These are phyloP conservation scores for Grapholita molesta DNA, from an alignment of 1,140 invertebrate species.

Conservation along the genomic window DNA sequence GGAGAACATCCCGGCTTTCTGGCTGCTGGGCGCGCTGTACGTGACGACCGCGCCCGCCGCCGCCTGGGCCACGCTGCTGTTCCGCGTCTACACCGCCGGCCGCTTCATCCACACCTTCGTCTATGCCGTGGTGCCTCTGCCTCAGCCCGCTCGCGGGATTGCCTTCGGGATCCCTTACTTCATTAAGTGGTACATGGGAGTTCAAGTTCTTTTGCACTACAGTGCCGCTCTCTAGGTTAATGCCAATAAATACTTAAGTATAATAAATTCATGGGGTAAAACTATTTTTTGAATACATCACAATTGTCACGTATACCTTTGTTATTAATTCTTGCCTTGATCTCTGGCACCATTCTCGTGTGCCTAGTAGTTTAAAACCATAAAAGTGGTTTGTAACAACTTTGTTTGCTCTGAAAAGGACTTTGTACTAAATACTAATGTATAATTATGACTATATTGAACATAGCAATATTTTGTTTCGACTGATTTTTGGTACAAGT, in stretches of 20 bases:
- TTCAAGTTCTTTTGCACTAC: slow-evolving; percentile 49
- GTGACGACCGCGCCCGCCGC: slow-evolving; percentile 79
- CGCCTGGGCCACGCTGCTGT: slow-evolving; percentile 77
- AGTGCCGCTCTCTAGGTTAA: slow-evolving; percentile 40
- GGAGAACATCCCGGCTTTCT: slow-evolving; percentile 81
- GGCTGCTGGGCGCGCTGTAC: slow-evolving; percentile 81
- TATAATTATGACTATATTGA: too few species aligned
- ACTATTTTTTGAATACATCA: too few species aligned
- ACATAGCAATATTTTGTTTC: too few species aligned
- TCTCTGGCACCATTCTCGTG: neutral
- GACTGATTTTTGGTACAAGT: too few species aligned
- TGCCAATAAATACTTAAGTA: neutral
- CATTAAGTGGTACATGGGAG: slow-evolving; percentile 56
- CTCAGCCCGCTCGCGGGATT: slow-evolving; percentile 49
- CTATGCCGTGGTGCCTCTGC: slow-evolving; percentile 75
- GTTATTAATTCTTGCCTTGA: neutral
- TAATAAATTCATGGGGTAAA: neutral
- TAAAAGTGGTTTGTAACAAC: neutral
- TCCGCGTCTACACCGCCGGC: slow-evolving; percentile 79
- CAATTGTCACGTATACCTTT: too few species aligned
- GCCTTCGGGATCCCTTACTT: slow-evolving; percentile 41
- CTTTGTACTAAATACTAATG: too few species aligned
- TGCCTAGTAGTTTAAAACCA: neutral
- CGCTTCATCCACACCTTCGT: slow-evolving; percentile 83
- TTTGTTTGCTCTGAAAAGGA: too few species aligned